Conservation (phyloP, 2,797 vertebrate genomes). For the Liparis tanakae region DNA sequence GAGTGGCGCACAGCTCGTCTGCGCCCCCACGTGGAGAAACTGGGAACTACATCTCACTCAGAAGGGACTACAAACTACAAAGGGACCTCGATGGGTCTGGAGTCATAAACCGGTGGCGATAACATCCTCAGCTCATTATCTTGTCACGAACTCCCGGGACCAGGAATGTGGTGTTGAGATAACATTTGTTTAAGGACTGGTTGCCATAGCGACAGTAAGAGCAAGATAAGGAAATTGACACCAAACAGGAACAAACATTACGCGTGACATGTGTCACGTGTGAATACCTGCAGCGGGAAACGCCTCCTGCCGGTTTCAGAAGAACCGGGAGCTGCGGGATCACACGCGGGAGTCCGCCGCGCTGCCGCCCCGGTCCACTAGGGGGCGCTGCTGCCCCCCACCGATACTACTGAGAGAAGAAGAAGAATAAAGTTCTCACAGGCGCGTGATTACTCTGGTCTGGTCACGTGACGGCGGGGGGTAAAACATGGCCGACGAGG, state of each 20-base stretch:
- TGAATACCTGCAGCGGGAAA: not conserved
- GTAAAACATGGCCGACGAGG: constrained; percentile 82
- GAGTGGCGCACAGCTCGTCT: not conserved
- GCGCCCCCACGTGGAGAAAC: constrained; percentile 23
- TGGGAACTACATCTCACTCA: not conserved
- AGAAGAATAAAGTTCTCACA: constrained; percentile 24
- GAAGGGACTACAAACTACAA: not conserved
- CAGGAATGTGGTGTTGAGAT: not conserved
- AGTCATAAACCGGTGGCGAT: no score
- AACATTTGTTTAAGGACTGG: not conserved
- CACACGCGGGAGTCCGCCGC: not conserved
- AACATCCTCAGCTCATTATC: not conserved
- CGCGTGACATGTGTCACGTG: not conserved
- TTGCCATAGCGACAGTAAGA: not conserved
- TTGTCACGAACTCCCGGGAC: not conserved
- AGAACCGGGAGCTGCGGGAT: not conserved
- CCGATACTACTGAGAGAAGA: not conserved
- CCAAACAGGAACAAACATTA: not conserved
- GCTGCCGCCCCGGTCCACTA: not conserved
- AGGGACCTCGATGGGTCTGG: not conserved
- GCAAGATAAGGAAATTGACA: not conserved
- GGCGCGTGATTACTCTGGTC: constrained; percentile 56
- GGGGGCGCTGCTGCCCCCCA: not conserved
- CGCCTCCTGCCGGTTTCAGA: not conserved
- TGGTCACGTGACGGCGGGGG: constrained; percentile 73